A percentile compares a stretch with the other conserved stretches of the same genome.
These are phyloP conservation scores for Melitaea cinxia DNA, from an alignment of 1,140 invertebrate genomes.

Conservation along the genomic window DNA sequence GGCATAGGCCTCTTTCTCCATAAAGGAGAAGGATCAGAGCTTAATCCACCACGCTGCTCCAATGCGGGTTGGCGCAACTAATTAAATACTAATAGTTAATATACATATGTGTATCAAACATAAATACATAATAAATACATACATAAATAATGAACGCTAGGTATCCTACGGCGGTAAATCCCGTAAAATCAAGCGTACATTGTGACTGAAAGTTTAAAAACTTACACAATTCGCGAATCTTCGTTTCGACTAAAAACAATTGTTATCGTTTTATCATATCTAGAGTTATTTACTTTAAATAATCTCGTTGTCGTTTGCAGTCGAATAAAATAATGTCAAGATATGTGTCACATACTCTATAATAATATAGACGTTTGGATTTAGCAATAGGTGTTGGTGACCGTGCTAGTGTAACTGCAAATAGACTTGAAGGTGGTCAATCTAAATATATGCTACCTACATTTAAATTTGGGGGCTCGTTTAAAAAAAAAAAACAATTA, in stretches of 20 bases:
- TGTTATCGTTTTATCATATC: background rate
- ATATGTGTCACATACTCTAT: constrained; percentile 5
- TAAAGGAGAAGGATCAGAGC: no score
- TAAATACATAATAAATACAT: no score
- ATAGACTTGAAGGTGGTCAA: constrained; percentile 64
- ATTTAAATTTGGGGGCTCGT: constrained; percentile 29
- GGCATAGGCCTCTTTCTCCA: no score
- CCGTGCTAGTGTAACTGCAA: constrained; percentile 54
- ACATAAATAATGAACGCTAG: no score
- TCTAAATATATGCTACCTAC: constrained; percentile 59
- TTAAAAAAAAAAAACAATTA: background rate
- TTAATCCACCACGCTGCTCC: no score
- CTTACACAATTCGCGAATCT: background rate
- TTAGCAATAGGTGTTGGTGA: constrained; percentile 49
- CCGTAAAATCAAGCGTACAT: no score
- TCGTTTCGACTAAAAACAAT: background rate
- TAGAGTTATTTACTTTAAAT: background rate
- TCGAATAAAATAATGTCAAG: background rate
- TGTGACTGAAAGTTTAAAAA: background rate
- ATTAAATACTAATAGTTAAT: no score
- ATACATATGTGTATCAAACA: no score
- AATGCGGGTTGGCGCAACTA: no score
- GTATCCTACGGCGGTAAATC: no score
- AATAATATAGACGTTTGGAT: constrained; percentile 5
- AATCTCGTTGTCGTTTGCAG: background rate